A percentile compares a stretch with the other conserved stretches of the same genome.
Evolutionary conservation across 1,140 invertebrate species (phyloP).

Genomic region (Lucilia cuprina): DNA sequence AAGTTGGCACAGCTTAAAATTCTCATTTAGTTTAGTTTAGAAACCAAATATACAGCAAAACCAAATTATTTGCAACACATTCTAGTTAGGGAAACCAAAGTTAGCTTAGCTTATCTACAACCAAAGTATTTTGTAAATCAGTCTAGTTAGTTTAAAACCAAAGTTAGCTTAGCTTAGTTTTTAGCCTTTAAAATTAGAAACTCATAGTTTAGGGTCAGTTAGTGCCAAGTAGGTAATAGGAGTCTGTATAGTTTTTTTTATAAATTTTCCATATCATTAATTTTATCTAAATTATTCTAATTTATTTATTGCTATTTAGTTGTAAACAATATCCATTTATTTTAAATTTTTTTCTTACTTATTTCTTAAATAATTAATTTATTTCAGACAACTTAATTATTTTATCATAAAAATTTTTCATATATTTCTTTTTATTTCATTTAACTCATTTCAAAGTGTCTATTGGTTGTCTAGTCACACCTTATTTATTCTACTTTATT

Average conservation of each 20-base stretch:
- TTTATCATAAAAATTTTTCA: neutral
- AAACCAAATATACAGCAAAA: neutral
- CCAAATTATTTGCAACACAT: slow-evolving; percentile 44
- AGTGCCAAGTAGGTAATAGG: no score
- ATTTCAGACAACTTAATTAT: slow-evolving; percentile 8
- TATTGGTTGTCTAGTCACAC: slow-evolving; percentile 31
- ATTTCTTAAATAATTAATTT: neutral
- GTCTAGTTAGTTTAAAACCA: no score
- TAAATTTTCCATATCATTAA: no score
- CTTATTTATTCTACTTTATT: neutral
- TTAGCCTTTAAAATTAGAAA: no score
- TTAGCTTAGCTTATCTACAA: neutral
- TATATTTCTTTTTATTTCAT: neutral
- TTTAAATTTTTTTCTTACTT: neutral
- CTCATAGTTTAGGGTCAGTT: no score
- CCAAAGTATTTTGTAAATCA: no score
- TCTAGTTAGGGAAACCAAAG: slow-evolving; percentile 37
- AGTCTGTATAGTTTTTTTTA: no score
- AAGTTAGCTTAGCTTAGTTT: no score
- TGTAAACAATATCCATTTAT: no score
- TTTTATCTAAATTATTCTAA: no score
- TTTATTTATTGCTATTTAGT: no score
- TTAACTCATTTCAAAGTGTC: neutral
- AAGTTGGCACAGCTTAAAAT: neutral
- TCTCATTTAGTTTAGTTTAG: slow-evolving; percentile 2